Percentiles rank a stretch among this genome's conserved stretches.
These are phyloP conservation scores for Plutomurus gul DNA, from an alignment of 1,140 invertebrate genomes.

Conservation along the genomic window DNA sequence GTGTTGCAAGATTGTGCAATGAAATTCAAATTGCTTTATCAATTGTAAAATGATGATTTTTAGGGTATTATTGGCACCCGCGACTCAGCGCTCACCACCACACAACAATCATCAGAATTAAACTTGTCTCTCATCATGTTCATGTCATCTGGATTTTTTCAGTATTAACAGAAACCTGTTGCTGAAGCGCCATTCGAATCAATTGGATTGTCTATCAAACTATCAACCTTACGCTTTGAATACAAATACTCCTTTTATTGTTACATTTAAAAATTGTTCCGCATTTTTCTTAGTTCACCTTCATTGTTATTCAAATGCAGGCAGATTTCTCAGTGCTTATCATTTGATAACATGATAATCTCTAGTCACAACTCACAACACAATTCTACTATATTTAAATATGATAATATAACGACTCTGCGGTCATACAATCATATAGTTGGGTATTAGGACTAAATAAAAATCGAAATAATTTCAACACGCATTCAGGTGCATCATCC, in stretches of 20 bases:
- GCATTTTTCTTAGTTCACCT: background rate
- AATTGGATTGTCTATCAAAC: background rate
- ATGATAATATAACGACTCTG: background rate
- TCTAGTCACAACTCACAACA: constrained; percentile 3
- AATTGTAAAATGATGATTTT: constrained; percentile 13
- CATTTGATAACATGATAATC: background rate
- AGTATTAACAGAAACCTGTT: background rate
- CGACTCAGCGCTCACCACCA: background rate
- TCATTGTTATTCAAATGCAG: background rate
- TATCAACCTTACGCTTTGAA: background rate
- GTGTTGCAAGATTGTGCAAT: background rate
- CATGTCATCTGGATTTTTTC: constrained; percentile 13
- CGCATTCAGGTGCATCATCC: background rate
- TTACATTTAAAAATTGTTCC: constrained; percentile 9
- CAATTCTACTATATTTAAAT: too few relatives aligned
- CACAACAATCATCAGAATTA: background rate
- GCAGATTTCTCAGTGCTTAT: background rate
- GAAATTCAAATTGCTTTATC: constrained; percentile 17
- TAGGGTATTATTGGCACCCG: constrained; percentile 13
- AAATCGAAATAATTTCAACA: background rate
- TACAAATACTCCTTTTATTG: background rate
- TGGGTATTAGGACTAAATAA: background rate
- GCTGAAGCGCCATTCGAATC: background rate
- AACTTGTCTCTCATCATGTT: constrained; percentile 5
- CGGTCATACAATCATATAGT: background rate